These are phyloP conservation scores for Tautogolabrus adspersus DNA, from an alignment of 2,113 vertebrate genomes.

Conservation along the genomic window DNA sequence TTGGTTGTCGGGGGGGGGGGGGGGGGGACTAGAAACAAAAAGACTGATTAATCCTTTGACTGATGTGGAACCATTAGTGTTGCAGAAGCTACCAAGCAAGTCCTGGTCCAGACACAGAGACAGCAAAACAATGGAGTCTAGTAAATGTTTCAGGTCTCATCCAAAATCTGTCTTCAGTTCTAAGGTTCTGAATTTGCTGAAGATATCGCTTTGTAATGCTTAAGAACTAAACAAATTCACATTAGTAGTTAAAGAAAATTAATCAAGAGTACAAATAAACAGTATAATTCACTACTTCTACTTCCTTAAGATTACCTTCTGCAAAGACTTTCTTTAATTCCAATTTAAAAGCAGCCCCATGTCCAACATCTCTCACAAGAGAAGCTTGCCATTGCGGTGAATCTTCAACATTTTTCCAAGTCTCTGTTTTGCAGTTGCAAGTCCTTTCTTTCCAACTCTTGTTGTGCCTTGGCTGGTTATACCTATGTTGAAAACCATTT, in stretches of 20 bases:
- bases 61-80: background rate
- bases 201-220: too few relatives aligned
- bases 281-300: conserved; percentile 68
- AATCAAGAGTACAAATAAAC: conserved; percentile 74
- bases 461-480: too few relatives aligned
- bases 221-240: too few relatives aligned
- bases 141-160: too few relatives aligned
- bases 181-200: too few relatives aligned
- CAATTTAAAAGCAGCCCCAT: conserved; percentile 22
- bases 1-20: too few relatives aligned
- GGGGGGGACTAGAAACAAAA: background rate
- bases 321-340: conserved; percentile 59
- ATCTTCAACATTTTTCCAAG: conserved; percentile 95
- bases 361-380: conserved; percentile 83
- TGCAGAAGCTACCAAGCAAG: background rate
- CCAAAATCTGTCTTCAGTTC: too few relatives aligned
- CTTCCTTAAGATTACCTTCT: conserved; percentile 61
- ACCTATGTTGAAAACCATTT: too few relatives aligned
- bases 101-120: background rate
- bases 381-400: conserved; percentile 93
- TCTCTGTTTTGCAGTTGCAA: conserved; percentile 93
- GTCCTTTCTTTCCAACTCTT: conserved; percentile 89
- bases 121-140: too few relatives aligned
- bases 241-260: conserved; percentile 33
- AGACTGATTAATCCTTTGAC: background rate